Evolutionary conservation across 2,797 vertebrate species (phyloP), one percentile per base, ranked within the genome.

Genomic region (Parauchenoglanis punctatus): DNA sequence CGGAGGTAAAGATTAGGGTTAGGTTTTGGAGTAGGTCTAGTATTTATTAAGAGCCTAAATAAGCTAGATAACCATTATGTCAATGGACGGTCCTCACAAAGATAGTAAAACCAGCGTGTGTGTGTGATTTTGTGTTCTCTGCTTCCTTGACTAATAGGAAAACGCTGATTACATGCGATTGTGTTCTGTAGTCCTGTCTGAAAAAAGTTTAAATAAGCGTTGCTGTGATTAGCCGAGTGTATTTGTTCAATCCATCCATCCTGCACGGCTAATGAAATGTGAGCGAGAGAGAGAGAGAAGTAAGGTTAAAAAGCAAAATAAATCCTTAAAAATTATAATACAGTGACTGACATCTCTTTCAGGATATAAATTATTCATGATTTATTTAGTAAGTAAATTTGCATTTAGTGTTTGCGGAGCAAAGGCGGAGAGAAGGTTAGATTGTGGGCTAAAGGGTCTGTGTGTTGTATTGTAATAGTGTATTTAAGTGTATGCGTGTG

Each of bases 281-380:
- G 52, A 77, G 35, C 54, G 67, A 52, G 49, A 78, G 49, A 44
- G 75, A 4, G 31, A 52, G 65, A 46, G 35, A 35, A 23, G 56
- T 40, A 59, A 49, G 28, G 81, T 59, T 49, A 81, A 88, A 85
- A 75, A 86, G 87, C 85, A 89, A 92, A 93, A 92, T 94, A 81
- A 81, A 90, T 94, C 94, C 93, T 76, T n/a, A 92, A 90, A 93
- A 95, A 94, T 92, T 93, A 92, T 94, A 94, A 95, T 96, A 94
- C 95, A 95, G 93, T 92, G 91, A 88, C 94, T 94, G 93, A 93
- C 92, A 94, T 94, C 84, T 94, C 93, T 94, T 92, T 93, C 88
- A 92, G 92, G 91, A 91, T 91, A 94, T 95, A 67, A 93, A 95
- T 95, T 91, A 96, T 96, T 95, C 92, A 95, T 94, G 67, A 91